Percentiles rank a stretch among this genome's conserved stretches.
These are phyloP conservation scores for Progne subis DNA, from an alignment of 2,113 vertebrate genomes.

Conservation along the genomic window DNA sequence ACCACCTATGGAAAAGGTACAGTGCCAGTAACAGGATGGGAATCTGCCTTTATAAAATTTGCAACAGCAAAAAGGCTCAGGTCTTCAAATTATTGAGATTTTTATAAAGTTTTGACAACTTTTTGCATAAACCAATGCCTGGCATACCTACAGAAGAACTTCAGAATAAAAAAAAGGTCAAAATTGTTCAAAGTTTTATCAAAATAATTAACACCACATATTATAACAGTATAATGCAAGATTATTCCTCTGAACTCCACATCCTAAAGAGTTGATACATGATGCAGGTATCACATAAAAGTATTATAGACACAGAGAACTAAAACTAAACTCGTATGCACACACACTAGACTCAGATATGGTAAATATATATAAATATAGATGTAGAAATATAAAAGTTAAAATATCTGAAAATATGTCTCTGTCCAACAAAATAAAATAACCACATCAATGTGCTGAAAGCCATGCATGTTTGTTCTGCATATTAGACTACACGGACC, in stretches of 20 bases:
- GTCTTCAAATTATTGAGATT: neutral
- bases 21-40: neutral
- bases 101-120: neutral
- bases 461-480: neutral
- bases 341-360: neutral
- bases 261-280: neutral
- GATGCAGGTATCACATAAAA: neutral
- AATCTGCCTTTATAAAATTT: neutral
- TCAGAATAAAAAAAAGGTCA: neutral
- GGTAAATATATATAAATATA: neutral
- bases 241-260: neutral
- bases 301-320: neutral
- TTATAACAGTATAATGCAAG: neutral
- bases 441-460: neutral
- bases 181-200: neutral
- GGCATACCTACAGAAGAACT: neutral
- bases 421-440: neutral
- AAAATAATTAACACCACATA: neutral
- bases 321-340: neutral
- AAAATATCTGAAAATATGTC: neutral
- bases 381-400: neutral
- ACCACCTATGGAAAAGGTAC: constrained; percentile 3
- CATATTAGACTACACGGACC: neutral
- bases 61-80: neutral
- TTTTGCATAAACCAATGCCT: neutral